Evolutionary conservation across 2,113 vertebrate genomes (phyloP), one percentile per base, ranked within the genome.

Genomic region (Prochilodus magdalenae): DNA sequence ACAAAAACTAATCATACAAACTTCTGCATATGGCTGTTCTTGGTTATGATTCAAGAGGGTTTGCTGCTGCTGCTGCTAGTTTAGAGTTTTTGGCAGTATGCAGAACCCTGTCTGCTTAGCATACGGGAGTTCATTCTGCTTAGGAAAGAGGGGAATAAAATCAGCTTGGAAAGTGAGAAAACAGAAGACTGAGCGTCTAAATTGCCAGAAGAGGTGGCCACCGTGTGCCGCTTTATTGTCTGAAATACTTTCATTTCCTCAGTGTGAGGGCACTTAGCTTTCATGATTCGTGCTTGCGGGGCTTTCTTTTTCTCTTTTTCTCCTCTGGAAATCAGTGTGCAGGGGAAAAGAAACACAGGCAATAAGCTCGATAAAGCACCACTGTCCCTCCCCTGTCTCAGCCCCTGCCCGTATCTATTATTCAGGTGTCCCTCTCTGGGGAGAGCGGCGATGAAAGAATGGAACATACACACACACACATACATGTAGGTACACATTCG

Each of bases 371-470:
- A 84, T 77, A 80, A 69, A 83, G 59, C 66, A n/a, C 36, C 72
- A 30, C 33, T 70, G 70, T 75, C n/a, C 49, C 62, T 86, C 63
- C 73, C n/a, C 74, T 53, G 83, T 66, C 70, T 49, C 67, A 59
- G 55, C 73, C 75, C 60, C 78, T 22, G 59, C 73, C 82, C 53
- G 69, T 53, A 57, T 90, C 73, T 86, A 86, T 90, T 74, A 89
- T 90, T 91, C 78, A 89, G 87, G 63, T 81, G 79, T 88, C 83
- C 77, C 53, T 81, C 74, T 88, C 84, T 79, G 83, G 79, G 72
- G 80, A 83, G 73, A 87, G 72, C 77, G 26, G 22, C 80, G 85
- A 85, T 76, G 57, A 86, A 86, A 91, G 44, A 60, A 81, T 85
- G 72, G 66, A 65, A 44, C 30, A 66, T 57, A 51, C 47, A 73